Base-by-base conservation (phyloP, 1,140 invertebrate genomes). In the Bombus difficillimus region DNA sequence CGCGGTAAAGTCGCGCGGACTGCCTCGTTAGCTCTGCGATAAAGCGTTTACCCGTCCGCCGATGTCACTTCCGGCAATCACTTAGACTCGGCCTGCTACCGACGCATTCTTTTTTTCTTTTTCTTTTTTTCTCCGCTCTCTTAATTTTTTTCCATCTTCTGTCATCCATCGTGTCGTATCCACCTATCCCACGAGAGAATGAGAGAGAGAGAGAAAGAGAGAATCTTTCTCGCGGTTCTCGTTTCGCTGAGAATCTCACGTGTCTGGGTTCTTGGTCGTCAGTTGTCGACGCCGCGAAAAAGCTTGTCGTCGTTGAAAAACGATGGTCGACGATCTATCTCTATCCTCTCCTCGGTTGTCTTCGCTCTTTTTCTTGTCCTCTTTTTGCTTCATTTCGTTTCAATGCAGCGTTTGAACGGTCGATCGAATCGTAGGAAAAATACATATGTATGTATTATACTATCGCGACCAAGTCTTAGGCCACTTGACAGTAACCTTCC, bases 11-110 rank as follows among this genome's bases (percentile, higher is more conserved):
- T 90, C 81, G 82, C 86, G 87, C 88, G 90, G 84, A 81, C 85
- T 93, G 92, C 89, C 93, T 94, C 94, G 93, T 94, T 94, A 94
- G 93, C 88, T 83, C 62, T 81, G 92, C 94, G 93, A 94, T 93
- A 93, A 93, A 93, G 91, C 92, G 90, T 92, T 93, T 93, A 92
- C 87, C 85, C 91, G 91, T 92, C 87, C 91, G 89, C 88, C 90
- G 89, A 91, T 92, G 93, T 93, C 93, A 93, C 90, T 94, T 92
- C 92, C 91, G 93, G 89, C 91, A 92, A 94, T 94, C 93, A 92
- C 91, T 93, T 94, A 91, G 90, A 89, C 86, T 79, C 85, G 59
- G 86, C 81, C 75, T 79, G 34, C 73, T 74, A 66, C 57, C 80
- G 62, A 78, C 69, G 78, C 32, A 28, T 81, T 53, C 47, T 69